phyloP scores from a whole-genome alignment of 2,113 vertebrate genomes.

The Paratilapia polleni region DNA sequence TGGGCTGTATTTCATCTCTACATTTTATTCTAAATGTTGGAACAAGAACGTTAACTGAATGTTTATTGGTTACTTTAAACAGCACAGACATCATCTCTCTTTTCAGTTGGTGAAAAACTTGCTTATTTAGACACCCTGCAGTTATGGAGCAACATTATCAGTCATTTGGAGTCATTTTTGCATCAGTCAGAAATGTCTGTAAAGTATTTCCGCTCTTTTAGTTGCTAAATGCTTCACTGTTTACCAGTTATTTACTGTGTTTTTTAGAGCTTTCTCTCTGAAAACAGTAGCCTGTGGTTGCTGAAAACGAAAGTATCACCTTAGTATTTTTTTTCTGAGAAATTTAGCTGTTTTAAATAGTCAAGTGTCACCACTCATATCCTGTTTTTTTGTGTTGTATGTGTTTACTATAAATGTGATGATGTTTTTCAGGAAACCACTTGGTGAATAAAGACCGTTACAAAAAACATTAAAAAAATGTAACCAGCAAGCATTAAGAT shows the following conservation, averaged over 20 bases:
- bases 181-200: not conserved
- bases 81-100: not conserved
- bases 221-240: not conserved
- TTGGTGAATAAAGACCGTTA: not conserved
- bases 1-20: not conserved
- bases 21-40: not conserved
- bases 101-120: not conserved
- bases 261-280: not conserved
- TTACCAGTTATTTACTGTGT: not conserved
- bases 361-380: not conserved
- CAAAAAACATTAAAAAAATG: too few species aligned
- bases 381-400: not conserved
- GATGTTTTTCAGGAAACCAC: fast-evolving
- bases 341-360: not conserved
- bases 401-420: not conserved
- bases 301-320: not conserved
- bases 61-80: not conserved
- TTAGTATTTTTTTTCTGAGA: not conserved
- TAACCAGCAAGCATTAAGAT: too few species aligned
- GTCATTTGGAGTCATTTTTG: not conserved
- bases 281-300: not conserved
- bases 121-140: not conserved
- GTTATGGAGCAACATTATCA: not conserved
- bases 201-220: fast-evolving
- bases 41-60: not conserved